A percentile compares a stretch with the other conserved stretches of the same genome.
Conservation (phyloP, 1,140 invertebrate genomes). For the Leptopilina boulardi region DNA sequence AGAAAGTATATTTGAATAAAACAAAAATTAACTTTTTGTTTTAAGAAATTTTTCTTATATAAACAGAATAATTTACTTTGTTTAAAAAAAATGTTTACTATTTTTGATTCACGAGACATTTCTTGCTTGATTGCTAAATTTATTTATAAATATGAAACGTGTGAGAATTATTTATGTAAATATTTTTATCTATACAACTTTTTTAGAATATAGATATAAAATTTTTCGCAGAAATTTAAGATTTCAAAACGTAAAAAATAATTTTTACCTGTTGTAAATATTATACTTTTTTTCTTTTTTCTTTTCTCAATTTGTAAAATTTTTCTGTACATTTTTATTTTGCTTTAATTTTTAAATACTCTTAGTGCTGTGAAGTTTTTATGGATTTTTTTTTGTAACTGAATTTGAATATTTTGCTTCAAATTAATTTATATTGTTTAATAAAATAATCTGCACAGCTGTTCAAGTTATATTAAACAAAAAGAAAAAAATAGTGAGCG, state of each 20-base stretch:
- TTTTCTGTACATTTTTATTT: neutral
- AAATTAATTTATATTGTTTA: no score
- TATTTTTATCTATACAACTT: neutral
- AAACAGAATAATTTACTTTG: no score
- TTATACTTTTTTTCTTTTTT: neutral
- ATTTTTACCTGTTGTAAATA: conserved; percentile 30
- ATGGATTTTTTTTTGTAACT: neutral
- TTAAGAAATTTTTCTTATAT: no score
- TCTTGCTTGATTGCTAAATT: conserved; percentile 1
- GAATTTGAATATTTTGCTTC: neutral
- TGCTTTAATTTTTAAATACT: neutral
- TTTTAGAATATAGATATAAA: neutral
- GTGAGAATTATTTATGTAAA: conserved; percentile 4
- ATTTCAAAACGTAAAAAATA: neutral
- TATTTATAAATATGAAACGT: neutral
- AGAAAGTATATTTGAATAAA: no score
- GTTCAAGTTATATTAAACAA: neutral
- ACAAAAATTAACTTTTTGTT: no score
- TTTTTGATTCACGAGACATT: no score
- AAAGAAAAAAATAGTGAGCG: neutral
- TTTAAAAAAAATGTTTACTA: no score
- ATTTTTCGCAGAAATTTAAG: neutral
- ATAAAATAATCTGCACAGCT: conserved; percentile 21
- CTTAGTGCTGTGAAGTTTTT: conserved; percentile 7
- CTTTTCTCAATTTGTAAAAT: conserved; percentile 6